These are phyloP conservation scores for Caracal caracal DNA, from an alignment of 2,113 vertebrate genomes.

Conservation along the genomic window DNA sequence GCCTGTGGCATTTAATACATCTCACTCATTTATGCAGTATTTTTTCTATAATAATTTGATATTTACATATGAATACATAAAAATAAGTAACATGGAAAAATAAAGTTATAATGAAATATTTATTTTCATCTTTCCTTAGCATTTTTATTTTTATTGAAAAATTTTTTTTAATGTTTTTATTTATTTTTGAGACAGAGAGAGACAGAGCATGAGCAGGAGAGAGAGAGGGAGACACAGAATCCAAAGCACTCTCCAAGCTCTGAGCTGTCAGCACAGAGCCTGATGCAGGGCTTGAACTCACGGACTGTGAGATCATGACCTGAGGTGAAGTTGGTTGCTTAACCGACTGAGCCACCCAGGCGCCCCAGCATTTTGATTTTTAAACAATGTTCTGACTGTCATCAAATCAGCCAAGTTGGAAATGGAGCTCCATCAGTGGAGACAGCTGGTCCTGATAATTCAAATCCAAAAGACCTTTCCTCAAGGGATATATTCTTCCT, in stretches of 20 bases:
- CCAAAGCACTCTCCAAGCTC: too few species aligned
- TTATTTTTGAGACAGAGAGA: too few species aligned
- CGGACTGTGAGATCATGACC: too few species aligned
- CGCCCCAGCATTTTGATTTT: conserved; percentile 56
- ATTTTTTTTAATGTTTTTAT: too few species aligned
- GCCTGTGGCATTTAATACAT: conserved; percentile 1
- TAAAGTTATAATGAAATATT: conserved; percentile 64
- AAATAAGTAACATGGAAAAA: conserved; percentile 67
- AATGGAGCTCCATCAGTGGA: conserved; percentile 47
- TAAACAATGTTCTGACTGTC: conserved; percentile 65
- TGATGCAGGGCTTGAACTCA: too few species aligned
- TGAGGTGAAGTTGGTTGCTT: too few species aligned
- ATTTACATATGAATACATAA: conserved; percentile 57
- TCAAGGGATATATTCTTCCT: conserved; percentile 18
- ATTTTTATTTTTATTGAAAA: conserved; percentile 57
- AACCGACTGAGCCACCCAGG: too few species aligned
- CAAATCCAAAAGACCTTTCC: conserved; percentile 54
- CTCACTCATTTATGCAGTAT: conserved; percentile 44
- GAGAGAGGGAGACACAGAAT: too few species aligned
- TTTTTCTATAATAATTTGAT: conserved; percentile 59
- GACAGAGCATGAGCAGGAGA: too few species aligned
- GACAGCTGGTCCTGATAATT: conserved; percentile 38
- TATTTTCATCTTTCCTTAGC: conserved; percentile 52
- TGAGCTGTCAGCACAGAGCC: too few species aligned
- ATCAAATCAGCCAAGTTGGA: conserved; percentile 61